Percentiles rank a stretch among this genome's conserved stretches.
Evolutionary conservation across 2,113 vertebrate species (phyloP).

Genomic region (Chlorodrepanis virens): DNA sequence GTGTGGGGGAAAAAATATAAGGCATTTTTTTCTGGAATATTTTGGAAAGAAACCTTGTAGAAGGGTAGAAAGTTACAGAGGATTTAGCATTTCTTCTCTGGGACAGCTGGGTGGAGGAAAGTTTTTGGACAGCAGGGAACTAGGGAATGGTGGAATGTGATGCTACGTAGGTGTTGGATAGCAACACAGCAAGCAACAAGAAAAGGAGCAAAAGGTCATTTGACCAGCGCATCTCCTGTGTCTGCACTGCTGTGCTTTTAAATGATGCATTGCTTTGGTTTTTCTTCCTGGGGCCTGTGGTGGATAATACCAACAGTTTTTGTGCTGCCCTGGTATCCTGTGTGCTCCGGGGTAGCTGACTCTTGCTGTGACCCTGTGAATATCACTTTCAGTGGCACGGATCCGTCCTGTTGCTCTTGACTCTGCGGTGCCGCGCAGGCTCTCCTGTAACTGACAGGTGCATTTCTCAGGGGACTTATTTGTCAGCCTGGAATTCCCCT

Average conservation of each 20-base stretch:
- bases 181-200: not conserved
- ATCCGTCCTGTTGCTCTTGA: not conserved
- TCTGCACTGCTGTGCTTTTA: not conserved
- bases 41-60: not conserved
- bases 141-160: not conserved
- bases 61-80: not conserved
- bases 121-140: not conserved
- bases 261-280: not conserved
- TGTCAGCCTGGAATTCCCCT: constrained; percentile 60
- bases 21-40: not conserved
- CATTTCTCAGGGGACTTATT: constrained; percentile 54
- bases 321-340: not conserved
- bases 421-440: not conserved
- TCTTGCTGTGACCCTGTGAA: not conserved
- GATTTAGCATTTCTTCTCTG: not conserved
- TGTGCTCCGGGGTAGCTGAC: not conserved
- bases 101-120: not conserved
- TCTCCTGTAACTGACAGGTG: constrained; percentile 44
- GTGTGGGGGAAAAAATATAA: rapidly evolving
- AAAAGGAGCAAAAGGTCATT: not conserved
- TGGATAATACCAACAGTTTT: not conserved
- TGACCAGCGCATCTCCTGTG: not conserved
- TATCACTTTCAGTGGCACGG: not conserved
- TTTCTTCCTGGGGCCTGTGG: not conserved
- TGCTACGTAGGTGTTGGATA: not conserved